Base-by-base conservation (phyloP, 35 echinoderm and acorn worm genomes). In the Diadema setosum region DNA sequence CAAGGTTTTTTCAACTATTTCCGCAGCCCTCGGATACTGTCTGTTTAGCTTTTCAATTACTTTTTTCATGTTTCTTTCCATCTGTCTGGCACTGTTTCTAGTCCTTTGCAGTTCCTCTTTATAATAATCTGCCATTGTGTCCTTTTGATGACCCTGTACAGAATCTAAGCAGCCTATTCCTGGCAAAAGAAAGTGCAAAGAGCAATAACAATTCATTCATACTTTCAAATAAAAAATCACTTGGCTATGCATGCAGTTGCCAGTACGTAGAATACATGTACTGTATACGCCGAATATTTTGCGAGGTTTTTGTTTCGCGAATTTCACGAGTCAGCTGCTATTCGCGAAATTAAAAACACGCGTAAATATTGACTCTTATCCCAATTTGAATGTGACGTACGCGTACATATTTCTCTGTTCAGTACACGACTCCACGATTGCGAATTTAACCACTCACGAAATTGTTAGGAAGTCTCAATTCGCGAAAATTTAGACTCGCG, bases 21-120 rank as follows among this genome's bases (percentile, higher is more conserved):
- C 84, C 17, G 74, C 83, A 65, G 90, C 90, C 46, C 87, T 59
- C 20, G 90, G 84, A 65, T 82, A 87, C 52, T 87, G 84, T 81
- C 67, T 55, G 50, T 78, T 39, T 58, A 90, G 42, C 44, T 23
- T 36, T 26, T 83, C 55, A 39, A 40, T 24, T 20, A 90, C n/a
- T 33, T 24, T 65, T 41, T 33, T 20, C 5, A 84, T 37, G 12
- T 61, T 83, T 43, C 70, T 90, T 82, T 82, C 80, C 46, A 58
- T 45, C 36, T 82, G 35, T 39, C 58, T 84, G 12, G 84, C 8
- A 11, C 37, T 59, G 0, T 84, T 42, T 67, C 74, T 69, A 45
- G 42, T 75, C 25, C 39, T 50, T 23, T 46, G 17, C 20, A 87
- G 65, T 52, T 75, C 25, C 11, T 69, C 24, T 87, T 87, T 87